These are phyloP conservation scores for Menidia beryllina DNA, from an alignment of 2,113 vertebrate genomes.

Conservation along the genomic window DNA sequence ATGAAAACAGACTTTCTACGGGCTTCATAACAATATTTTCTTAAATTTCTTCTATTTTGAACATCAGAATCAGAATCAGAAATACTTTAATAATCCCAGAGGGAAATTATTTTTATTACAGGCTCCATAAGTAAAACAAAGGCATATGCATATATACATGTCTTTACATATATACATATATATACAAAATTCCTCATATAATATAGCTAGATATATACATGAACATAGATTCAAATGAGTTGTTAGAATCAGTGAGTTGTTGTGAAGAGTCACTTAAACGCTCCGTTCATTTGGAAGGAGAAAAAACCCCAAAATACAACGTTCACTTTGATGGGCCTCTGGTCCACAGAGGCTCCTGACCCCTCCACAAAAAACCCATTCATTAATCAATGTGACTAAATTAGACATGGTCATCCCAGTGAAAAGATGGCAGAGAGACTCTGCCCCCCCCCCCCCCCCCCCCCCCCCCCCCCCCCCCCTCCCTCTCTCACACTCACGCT, in stretches of 20 bases:
- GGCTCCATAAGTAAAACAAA: no score
- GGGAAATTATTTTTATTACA: no score
- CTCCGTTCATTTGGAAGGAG: constrained; percentile 41
- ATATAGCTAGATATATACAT: neutral
- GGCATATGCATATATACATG: no score
- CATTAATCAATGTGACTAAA: constrained; percentile 79
- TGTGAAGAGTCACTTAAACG: constrained; percentile 63
- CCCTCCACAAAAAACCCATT: constrained; percentile 75
- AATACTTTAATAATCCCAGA: neutral
- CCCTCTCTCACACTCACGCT: constrained; percentile 44
- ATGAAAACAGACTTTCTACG: no score
- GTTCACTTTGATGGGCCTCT: constrained; percentile 74
- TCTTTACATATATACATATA: no score
- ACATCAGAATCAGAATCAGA: no score
- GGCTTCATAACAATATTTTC: no score
- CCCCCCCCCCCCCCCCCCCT: constrained; percentile 56
- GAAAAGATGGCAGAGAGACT: constrained; percentile 72
- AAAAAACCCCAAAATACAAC: constrained; percentile 66
- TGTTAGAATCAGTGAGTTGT: constrained; percentile 39
- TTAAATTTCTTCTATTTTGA: no score
- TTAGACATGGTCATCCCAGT: constrained; percentile 79
- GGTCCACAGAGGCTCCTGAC: constrained; percentile 71
- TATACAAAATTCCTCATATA: no score
- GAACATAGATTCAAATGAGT: neutral
- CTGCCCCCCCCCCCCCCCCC: constrained; percentile 56